These are phyloP conservation scores for Chelonia mydas DNA, from an alignment of 2,797 vertebrate species.

Conservation along the genomic window DNA sequence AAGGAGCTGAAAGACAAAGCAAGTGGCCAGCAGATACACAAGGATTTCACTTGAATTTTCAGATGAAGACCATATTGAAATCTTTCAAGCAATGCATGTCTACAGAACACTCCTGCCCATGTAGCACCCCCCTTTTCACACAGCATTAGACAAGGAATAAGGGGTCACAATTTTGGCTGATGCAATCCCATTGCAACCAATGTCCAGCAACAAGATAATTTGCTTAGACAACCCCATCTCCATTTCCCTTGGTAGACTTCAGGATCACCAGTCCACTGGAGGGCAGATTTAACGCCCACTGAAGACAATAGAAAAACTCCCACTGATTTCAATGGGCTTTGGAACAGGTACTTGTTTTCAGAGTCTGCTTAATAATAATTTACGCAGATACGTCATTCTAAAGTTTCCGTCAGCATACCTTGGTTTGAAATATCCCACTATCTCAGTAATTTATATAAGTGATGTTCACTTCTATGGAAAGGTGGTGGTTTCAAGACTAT, in stretches of 20 bases:
- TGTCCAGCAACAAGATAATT: background rate
- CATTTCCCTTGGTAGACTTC: background rate
- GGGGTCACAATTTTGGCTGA: background rate
- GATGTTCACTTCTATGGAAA: background rate
- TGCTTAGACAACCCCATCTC: background rate
- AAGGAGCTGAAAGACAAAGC: background rate
- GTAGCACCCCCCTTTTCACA: background rate
- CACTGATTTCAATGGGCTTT: background rate
- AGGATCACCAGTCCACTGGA: background rate
- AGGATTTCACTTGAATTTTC: background rate
- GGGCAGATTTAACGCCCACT: accelerated
- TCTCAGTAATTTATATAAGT: background rate
- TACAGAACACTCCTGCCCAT: background rate
- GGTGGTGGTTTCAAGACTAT: background rate
- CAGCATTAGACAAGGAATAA: background rate
- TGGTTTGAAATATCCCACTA: background rate
- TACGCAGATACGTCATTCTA: background rate
- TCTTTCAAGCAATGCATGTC: background rate
- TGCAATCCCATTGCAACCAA: background rate
- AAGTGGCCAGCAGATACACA: background rate
- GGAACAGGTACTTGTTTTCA: background rate
- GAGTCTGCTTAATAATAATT: background rate
- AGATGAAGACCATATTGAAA: background rate
- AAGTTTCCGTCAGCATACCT: background rate
- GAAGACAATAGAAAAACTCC: background rate